Base-by-base conservation (phyloP, 2,113 vertebrate species). In the Petroica traversi region DNA sequence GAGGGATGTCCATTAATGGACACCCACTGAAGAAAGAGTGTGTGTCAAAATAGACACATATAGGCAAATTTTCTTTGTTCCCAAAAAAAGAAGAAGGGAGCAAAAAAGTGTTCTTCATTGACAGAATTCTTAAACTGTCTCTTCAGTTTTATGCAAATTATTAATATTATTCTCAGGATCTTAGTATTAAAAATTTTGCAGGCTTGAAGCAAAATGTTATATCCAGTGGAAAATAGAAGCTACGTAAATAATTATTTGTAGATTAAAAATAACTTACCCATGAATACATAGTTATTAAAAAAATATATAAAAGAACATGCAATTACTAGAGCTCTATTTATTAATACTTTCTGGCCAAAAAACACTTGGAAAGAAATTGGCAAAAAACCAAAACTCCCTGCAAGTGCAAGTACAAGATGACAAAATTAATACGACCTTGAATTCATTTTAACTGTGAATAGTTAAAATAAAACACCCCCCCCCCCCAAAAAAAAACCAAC, bases 211-310 rank as follows among this genome's bases (percentile, higher is more conserved):
- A 79, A 87, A 89, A 88, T 38, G 19, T 76, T 91, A 89, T 73
- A 93, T 79, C 64, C 41, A 78, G 83, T 91, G n/a, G 57, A 93
- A 93, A 97, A 96, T 34, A 95, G 59, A 92, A 97, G 19, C 20
- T 94, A 52, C 41, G 82, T 74, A 96, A 97, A 94, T 94, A 96
- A 95, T 92, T 83, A 90, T 66, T 94, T 66, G 36, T 73, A 94
- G 34, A 85, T 77, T 97, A 96, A 98, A 98, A 97, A 97, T 94
- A 97, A 68, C 18, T 86, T 95, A 86, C 48, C 61, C 40, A 88
- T 93, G n/a, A 96, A 97, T 93, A 89, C 36, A 67, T 31, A 23
- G 19, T 58, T 26, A 40, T 28, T 46, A 46, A 46, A 20, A 46
- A 45, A 43, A 43, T n/a, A n/a, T n/a, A n/a, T n/a, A 92, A 92